Base-by-base conservation (phyloP, 1,140 invertebrate species). In the Drosophila subpulchrella region DNA sequence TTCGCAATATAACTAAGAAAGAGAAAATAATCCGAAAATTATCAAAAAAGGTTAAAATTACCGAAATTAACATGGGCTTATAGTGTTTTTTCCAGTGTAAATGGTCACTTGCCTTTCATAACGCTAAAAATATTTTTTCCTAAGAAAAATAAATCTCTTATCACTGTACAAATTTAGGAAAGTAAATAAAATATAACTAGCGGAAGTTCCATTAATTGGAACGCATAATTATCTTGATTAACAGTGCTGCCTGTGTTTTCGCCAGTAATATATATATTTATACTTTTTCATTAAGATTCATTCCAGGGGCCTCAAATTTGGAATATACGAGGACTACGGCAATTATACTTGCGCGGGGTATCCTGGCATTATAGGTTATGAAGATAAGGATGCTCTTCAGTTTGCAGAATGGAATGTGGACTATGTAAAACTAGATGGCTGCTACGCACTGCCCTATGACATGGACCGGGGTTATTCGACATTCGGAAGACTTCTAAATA, bases 401-500 rank as follows among this genome's bases (percentile, higher is more conserved):
- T 99, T 99, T 94, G 98, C 97, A n/a, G 95, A 97, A 2, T 99
- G 98, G 98, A 96, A 97, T 47, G 97, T 99, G 10, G 98, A 99
- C 91, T 98, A 98, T 89, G 96, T 99, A 0, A 99, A 99, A 93
- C 92, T 99, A 68, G 98, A 99, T 92, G 98, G 98, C 1, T 99
- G 98, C 92, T 97, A 99, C 93, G 95, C 97, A 0, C 95, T 97
- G 78, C 95, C 96, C 1, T 93, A 93, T 13, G 95, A 97, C 50
- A 98, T 98, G 97, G 96, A 97, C 88, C 93, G 93, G 81, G 97
- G 97, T 39, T 99, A 99, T 93, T 97, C 98, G 0, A 96, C 96
- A 79, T 99, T 99, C 93, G 97, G 97, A 10, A 95, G 94, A 38
- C 95, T 96, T 72, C 93, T 99, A 46, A 99, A 96, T 94, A 94